Evolutionary conservation across 2,888 invertebrate genomes (phyloP).

Genomic region (Trissolcus brochymenae): DNA sequence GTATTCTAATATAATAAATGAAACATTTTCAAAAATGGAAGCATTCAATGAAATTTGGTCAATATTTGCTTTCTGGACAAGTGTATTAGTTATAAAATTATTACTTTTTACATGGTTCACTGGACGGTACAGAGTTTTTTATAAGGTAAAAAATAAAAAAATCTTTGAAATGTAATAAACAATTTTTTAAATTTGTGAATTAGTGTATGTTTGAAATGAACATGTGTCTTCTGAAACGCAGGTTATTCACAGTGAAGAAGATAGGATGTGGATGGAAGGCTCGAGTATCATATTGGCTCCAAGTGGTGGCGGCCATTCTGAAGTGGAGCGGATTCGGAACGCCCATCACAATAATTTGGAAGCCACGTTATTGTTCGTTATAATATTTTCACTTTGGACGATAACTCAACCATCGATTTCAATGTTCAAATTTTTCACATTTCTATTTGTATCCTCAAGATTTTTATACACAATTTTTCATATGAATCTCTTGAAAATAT

Average conservation of each 20-base stretch:
- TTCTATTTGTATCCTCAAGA: conserved; percentile 19
- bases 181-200: conserved; percentile 3
- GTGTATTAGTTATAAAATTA: conserved; percentile 20
- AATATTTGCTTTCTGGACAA: conserved; percentile 31
- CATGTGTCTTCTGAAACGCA: conserved; percentile 26
- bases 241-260: conserved; percentile 71
- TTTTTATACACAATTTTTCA: conserved; percentile 16
- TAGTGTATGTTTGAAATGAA: not conserved
- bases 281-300: conserved; percentile 61
- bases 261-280: conserved; percentile 66
- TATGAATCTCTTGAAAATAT: conserved; percentile 13
- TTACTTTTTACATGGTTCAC: conserved; percentile 30
- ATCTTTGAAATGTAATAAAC: too few relatives aligned
- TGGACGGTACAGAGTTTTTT: conserved; percentile 26
- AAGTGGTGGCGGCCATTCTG: conserved; percentile 67
- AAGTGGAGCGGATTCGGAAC: conserved; percentile 65
- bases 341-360: conserved; percentile 65
- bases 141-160: too few relatives aligned
- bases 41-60: conserved; percentile 8
- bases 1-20: too few relatives aligned
- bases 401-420: conserved; percentile 15
- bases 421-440: conserved; percentile 8
- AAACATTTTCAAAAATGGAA: conserved; percentile 11
- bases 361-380: conserved; percentile 61
- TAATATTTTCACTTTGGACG: conserved; percentile 54